Conservation (phyloP, 2,113 vertebrate genomes). For the Chloropsis cyanopogon region DNA sequence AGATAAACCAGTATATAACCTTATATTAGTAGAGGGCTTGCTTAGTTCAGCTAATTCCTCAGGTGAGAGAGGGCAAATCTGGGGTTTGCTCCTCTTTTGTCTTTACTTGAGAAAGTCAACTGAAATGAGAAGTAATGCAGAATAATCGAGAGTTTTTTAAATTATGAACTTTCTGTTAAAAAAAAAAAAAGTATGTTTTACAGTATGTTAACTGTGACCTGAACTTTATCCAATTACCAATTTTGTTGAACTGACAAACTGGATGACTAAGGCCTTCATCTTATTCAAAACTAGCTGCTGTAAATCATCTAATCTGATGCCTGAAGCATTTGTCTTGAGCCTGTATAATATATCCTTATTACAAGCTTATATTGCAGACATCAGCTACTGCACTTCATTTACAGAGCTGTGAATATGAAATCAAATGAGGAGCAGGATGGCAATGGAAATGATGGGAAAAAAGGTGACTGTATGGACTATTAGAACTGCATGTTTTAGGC, state of each 20-base stretch:
- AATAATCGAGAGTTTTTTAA: background rate
- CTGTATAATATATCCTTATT: background rate
- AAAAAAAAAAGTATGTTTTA: background rate
- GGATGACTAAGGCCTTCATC: background rate
- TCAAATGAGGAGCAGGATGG: background rate
- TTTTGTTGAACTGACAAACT: background rate
- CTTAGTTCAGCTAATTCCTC: background rate
- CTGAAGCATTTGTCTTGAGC: background rate
- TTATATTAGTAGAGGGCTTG: background rate
- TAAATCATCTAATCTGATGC: background rate
- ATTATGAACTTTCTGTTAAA: background rate
- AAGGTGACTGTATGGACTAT: background rate
- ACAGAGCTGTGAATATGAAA: background rate
- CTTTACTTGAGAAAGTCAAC: background rate
- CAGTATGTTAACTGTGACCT: background rate
- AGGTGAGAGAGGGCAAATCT: background rate
- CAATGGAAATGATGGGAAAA: background rate
- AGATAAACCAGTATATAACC: background rate
- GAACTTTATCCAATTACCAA: background rate
- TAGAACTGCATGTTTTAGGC: background rate
- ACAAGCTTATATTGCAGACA: background rate
- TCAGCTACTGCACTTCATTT: background rate
- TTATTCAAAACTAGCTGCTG: background rate
- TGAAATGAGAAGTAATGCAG: background rate
- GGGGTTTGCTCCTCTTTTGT: background rate